Evolutionary conservation across 1,140 invertebrate genomes (phyloP), one percentile per base, ranked within the genome.

Genomic region (Caenorhabditis latens): DNA sequence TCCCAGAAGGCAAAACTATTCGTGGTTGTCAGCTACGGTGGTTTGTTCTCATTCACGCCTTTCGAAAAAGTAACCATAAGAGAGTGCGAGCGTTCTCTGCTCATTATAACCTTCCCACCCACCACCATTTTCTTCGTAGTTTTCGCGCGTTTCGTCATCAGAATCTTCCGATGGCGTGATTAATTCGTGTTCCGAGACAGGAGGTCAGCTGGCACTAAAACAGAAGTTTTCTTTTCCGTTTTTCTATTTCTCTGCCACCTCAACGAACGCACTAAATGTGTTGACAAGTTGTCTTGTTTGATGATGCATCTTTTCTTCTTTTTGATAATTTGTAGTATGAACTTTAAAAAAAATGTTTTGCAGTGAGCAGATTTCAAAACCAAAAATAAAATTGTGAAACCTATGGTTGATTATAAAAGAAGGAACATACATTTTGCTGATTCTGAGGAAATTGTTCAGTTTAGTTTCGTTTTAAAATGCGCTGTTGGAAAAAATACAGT

Each of bases 81-180:
- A 67, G 21, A 67, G 63, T 8, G 63, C 67, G 67, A 79, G 11
- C 24, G 71, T 79, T 79, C 71, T 79, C 71, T 79, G 71, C 71
- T 79, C 71, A 53, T 21, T 50, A 24, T 21, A 7, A 40, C 21
- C 21, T 4, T 32, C 24, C 5, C 42, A 19, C 13, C 4, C 7
- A 19, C 6, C 40, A 9, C 8, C 32, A 24, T 65, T 40, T 13
- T 46, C 21, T 71, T 19, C 40, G 8, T 16, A 7, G 5, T 43
- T 79, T 79, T 79, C 71, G 46, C 71, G 46, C 46, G 32, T 32
- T 32, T 32, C 32, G 46, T 24, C 67, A 46, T 46, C 24, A 19
- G 19, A n/a, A 71, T 71, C 71, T 24, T 79, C 24, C 71, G 71
- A 79, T 79, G 71, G 71, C 9, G 71, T 79, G 71, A 79, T 79